Percentiles rank a stretch among this genome's conserved stretches.
These are phyloP conservation scores for Dasypus novemcinctus DNA, from an alignment of 2,113 vertebrate species.

Conservation along the genomic window DNA sequence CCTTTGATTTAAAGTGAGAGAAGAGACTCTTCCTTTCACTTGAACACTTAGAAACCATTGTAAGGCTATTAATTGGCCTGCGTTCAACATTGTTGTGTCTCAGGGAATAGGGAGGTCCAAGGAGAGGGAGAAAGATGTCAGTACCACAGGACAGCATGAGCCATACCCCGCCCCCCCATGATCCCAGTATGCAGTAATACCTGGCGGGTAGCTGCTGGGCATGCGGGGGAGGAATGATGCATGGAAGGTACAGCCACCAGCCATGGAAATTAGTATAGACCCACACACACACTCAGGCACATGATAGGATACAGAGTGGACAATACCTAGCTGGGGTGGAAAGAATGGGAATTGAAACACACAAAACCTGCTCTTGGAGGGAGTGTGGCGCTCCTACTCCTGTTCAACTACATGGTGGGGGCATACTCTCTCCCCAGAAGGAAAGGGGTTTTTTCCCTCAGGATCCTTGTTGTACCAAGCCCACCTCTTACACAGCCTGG, in stretches of 20 bases:
- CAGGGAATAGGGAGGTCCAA: too few species aligned
- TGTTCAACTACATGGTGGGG: slow-evolving; percentile 72
- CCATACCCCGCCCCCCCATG: slow-evolving; percentile 78
- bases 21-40: too few species aligned
- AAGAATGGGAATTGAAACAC: slow-evolving; percentile 74
- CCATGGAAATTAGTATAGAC: slow-evolving; percentile 79
- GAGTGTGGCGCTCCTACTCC: slow-evolving; percentile 71
- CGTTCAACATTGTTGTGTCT: too few species aligned
- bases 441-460: slow-evolving; percentile 60
- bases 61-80: too few species aligned
- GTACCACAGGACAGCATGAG: slow-evolving; percentile 82
- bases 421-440: slow-evolving; percentile 60
- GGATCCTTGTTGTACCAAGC: slow-evolving; percentile 72
- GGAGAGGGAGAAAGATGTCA: neutral
- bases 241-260: slow-evolving; percentile 80
- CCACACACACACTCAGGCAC: slow-evolving; percentile 78
- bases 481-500: slow-evolving; percentile 68
- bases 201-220: slow-evolving; percentile 78
- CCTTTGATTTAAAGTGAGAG: too few species aligned
- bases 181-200: slow-evolving; percentile 81
- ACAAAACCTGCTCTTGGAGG: slow-evolving; percentile 76
- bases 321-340: slow-evolving; percentile 72
- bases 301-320: slow-evolving; percentile 77
- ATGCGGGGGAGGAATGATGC: slow-evolving; percentile 78
- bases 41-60: too few species aligned